A percentile compares a stretch with the other conserved stretches of the same genome.
phyloP scores from a whole-genome alignment of 2,113 vertebrate species.

The Brachirus orientalis region DNA sequence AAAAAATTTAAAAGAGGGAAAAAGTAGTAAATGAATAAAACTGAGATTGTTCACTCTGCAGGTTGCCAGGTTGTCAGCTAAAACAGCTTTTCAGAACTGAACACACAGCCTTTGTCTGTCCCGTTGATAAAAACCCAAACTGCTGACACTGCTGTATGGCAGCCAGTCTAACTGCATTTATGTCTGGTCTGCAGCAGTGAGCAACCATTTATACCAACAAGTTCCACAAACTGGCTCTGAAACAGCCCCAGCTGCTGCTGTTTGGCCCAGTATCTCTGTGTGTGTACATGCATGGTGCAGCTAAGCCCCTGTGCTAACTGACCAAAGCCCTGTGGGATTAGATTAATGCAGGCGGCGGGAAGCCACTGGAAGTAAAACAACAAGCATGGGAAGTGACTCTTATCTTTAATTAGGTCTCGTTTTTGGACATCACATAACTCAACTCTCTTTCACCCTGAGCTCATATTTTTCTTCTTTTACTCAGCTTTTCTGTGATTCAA shows the following conservation, averaged over 20 bases:
- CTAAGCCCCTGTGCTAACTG: constrained; percentile 62
- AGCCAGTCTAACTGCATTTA: constrained; percentile 53
- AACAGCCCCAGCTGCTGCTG: constrained; percentile 33
- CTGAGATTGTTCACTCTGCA: not conserved
- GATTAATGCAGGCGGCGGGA: constrained; percentile 53
- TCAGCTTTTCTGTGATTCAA: too few species aligned
- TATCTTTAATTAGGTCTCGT: constrained; percentile 1
- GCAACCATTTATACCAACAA: constrained; percentile 42
- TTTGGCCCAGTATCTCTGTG: constrained; percentile 68
- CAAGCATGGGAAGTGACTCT: constrained; percentile 50
- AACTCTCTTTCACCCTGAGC: not conserved
- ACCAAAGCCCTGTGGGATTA: constrained; percentile 73
- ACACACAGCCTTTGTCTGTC: constrained; percentile 47
- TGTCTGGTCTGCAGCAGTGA: constrained; percentile 53
- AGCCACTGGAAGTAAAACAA: constrained; percentile 49
- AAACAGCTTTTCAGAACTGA: constrained; percentile 55
- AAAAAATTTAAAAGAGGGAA: too few species aligned
- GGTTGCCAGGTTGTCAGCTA: constrained; percentile 42
- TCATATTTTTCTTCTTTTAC: not conserved
- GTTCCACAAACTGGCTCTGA: constrained; percentile 31
- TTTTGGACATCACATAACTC: not conserved
- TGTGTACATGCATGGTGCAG: constrained; percentile 44
- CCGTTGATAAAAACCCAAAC: constrained; percentile 66
- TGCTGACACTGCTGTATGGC: constrained; percentile 68
- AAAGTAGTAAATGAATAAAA: too few species aligned